A percentile compares a stretch with the other conserved stretches of the same genome.
These are phyloP conservation scores for Elachura formosa DNA, from an alignment of 2,113 vertebrate species.

Conservation along the genomic window DNA sequence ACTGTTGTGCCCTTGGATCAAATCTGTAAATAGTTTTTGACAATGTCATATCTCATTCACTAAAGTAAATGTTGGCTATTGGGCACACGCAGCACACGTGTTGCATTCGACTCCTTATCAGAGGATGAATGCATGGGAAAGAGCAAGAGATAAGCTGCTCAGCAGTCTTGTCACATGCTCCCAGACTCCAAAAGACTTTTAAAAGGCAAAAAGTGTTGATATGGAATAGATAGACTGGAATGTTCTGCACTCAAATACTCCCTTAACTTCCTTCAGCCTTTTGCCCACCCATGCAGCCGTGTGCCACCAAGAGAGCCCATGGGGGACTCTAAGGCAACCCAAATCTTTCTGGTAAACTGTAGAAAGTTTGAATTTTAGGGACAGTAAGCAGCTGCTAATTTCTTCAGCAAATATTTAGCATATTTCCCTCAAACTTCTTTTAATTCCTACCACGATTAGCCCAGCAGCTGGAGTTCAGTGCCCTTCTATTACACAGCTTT, in stretches of 20 bases:
- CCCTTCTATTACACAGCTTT: background rate
- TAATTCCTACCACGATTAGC: background rate
- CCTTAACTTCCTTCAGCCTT: background rate
- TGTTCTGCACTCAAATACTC: rapidly evolving
- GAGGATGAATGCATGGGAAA: background rate
- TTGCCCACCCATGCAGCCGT: rapidly evolving
- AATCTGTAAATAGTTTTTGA: slow-evolving; percentile 42
- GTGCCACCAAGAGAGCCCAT: rapidly evolving
- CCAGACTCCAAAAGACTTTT: slow-evolving; percentile 26
- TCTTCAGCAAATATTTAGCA: background rate
- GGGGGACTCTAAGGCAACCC: rapidly evolving
- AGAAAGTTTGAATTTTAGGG: background rate
- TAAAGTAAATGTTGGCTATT: slow-evolving; percentile 37
- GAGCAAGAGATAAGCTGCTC: slow-evolving; percentile 19
- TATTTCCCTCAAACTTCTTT: background rate
- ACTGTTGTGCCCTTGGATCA: slow-evolving; percentile 22
- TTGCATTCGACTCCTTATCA: slow-evolving; percentile 47
- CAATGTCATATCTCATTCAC: slow-evolving; percentile 14
- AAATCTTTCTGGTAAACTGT: background rate
- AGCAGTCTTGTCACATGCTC: background rate
- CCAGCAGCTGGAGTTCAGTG: background rate
- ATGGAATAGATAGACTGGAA: background rate
- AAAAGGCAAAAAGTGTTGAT: slow-evolving; percentile 23
- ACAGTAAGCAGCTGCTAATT: background rate
- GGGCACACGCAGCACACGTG: background rate